phyloP scores from a whole-genome alignment of 1,140 invertebrate species.

The Drosophila ironensis region DNA sequence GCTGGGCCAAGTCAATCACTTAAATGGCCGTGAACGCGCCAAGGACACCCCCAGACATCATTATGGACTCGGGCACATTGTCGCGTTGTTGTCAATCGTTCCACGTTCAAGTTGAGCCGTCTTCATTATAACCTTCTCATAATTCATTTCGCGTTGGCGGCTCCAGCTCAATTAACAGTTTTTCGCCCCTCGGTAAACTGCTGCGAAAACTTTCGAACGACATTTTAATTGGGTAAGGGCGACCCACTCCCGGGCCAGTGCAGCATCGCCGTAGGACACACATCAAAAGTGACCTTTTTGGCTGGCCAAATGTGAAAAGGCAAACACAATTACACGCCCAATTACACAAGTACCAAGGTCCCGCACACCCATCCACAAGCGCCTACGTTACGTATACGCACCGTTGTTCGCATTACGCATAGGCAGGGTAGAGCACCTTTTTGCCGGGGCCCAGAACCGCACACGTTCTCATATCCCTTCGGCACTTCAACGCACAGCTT shows the following conservation, averaged over 20 bases:
- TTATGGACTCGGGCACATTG: constrained; percentile 79
- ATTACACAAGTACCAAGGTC: constrained; percentile 41
- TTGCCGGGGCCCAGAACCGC: background rate
- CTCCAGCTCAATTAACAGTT: constrained; percentile 60
- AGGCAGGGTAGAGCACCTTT: constrained; percentile 24
- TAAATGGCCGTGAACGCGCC: constrained; percentile 47
- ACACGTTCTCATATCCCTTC: background rate
- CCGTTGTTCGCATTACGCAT: constrained; percentile 23
- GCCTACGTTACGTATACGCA: constrained; percentile 45
- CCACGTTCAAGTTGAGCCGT: constrained; percentile 81
- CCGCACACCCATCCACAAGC: background rate
- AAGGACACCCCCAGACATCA: constrained; percentile 22
- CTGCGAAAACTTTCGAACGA: constrained; percentile 36
- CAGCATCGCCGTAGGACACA: constrained; percentile 20
- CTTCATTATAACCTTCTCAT: constrained; percentile 44
- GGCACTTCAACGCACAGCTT: background rate
- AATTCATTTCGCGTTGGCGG: constrained; percentile 43
- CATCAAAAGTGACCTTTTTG: constrained; percentile 53
- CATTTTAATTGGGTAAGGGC: constrained; percentile 48
- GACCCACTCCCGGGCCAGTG: constrained; percentile 19
- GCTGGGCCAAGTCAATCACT: constrained; percentile 57
- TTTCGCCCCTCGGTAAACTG: background rate
- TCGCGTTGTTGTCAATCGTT: constrained; percentile 81
- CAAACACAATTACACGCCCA: constrained; percentile 61
- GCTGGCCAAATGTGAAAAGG: constrained; percentile 41